Conservation (phyloP, 2,797 vertebrate species). For the Micropoecilia bifurca region DNA sequence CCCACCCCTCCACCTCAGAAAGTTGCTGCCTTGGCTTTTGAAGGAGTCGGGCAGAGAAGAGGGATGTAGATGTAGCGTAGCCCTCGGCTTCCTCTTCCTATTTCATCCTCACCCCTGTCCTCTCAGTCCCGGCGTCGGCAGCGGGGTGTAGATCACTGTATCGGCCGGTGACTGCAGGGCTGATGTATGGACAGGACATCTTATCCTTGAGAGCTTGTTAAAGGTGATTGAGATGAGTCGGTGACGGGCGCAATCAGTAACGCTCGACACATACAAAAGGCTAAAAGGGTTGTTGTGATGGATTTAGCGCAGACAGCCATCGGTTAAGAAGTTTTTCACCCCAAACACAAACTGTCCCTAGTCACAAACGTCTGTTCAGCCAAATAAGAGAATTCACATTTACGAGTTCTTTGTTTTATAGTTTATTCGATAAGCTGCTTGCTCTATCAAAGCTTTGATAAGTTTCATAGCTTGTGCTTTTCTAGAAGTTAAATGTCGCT, state of each 20-base stretch:
- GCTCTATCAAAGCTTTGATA: neutral
- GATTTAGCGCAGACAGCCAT: conserved; percentile 26
- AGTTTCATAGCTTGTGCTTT: neutral
- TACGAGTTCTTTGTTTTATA: neutral
- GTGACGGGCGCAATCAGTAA: conserved; percentile 49
- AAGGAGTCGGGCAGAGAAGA: conserved; percentile 47
- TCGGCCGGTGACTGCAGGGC: conserved; percentile 58
- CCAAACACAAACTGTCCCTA: neutral
- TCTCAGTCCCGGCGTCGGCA: conserved; percentile 46
- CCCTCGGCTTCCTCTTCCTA: conserved; percentile 60
- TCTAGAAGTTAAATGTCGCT: neutral
- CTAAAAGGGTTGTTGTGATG: conserved; percentile 43
- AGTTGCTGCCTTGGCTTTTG: conserved; percentile 38
- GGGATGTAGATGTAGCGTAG: conserved; percentile 59
- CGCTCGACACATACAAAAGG: conserved; percentile 36
- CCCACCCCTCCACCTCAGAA: conserved; percentile 30
- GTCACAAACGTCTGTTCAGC: neutral
- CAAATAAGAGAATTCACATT: neutral
- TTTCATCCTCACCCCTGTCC: conserved; percentile 52
- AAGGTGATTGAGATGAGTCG: conserved; percentile 74
- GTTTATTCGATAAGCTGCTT: neutral
- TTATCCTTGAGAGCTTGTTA: conserved; percentile 80
- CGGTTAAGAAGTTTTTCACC: conserved; percentile 22
- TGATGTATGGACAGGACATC: conserved; percentile 68
- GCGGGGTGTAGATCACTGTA: conserved; percentile 51